phyloP scores from a whole-genome alignment of 2,888 invertebrate genomes.

The Sinelater perroti region DNA sequence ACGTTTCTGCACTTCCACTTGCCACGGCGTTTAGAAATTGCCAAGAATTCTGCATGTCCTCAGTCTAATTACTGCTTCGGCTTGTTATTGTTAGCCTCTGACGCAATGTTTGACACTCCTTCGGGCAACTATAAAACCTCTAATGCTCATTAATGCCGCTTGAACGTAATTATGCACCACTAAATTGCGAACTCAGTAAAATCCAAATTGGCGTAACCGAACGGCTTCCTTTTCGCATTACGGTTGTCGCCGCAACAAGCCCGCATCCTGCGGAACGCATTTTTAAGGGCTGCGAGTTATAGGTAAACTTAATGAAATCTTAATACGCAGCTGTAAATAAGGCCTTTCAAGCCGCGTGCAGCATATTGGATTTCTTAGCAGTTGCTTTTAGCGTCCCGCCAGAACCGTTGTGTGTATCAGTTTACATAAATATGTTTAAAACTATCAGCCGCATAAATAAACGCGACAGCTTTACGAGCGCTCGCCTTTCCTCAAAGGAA shows the following conservation, averaged over 20 bases:
- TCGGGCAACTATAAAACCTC: no score
- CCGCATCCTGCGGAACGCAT: not conserved
- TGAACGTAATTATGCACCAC: no score
- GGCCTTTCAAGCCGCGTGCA: constrained; percentile 6
- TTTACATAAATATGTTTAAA: constrained; percentile 28
- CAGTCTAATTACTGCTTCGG: constrained; percentile 10
- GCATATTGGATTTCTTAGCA: constrained; percentile 10
- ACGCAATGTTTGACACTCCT: no score
- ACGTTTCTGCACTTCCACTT: constrained; percentile 34
- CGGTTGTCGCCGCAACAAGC: no score
- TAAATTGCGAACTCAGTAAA: no score
- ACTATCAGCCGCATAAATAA: constrained; percentile 22
- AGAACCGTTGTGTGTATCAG: constrained; percentile 12
- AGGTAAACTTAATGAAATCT: constrained; percentile 1
- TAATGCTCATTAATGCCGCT: no score
- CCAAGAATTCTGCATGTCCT: constrained; percentile 33
- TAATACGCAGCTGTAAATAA: constrained; percentile 2
- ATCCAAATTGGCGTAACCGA: constrained; percentile 1
- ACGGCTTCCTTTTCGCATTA: not conserved
- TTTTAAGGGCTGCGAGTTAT: not conserved
- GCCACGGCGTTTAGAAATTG: constrained; percentile 27
- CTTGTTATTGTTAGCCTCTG: constrained; percentile 10
- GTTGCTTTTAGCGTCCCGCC: constrained; percentile 15
- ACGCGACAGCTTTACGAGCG: constrained; percentile 22
- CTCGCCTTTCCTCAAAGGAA: constrained; percentile 18